Conservation (phyloP, 1,140 invertebrate species). For the Euura lappo region DNA sequence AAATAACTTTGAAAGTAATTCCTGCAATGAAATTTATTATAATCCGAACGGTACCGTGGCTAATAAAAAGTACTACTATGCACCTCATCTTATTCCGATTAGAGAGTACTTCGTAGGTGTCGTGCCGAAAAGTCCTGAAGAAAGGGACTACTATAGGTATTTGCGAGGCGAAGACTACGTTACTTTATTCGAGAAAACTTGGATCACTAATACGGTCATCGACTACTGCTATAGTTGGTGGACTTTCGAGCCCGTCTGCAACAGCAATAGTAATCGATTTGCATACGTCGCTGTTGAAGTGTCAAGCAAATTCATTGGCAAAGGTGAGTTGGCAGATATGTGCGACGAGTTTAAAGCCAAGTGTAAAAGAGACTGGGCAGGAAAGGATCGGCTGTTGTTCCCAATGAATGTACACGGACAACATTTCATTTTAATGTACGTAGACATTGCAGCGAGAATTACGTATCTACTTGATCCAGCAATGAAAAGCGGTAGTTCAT, state of each 20-base stretch:
- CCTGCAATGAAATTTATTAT: too few species aligned
- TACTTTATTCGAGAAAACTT: background rate
- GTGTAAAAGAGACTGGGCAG: background rate
- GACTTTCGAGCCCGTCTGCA: background rate
- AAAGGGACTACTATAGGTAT: background rate
- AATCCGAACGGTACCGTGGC: background rate
- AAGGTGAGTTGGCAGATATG: too few species aligned
- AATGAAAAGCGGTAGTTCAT: too few species aligned
- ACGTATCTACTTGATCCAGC: too few species aligned
- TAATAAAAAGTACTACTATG: too few species aligned
- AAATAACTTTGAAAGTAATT: too few species aligned
- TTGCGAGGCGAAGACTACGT: conserved; percentile 12
- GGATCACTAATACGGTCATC: conserved; percentile 1
- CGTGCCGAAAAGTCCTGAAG: background rate
- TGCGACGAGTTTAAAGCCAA: background rate
- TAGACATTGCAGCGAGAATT: background rate
- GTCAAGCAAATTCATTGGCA: too few species aligned
- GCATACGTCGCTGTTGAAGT: conserved; percentile 3
- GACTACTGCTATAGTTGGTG: conserved; percentile 4
- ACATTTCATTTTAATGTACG: conserved; percentile 7
- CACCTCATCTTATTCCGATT: too few species aligned
- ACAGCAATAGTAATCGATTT: background rate
- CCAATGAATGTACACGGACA: background rate
- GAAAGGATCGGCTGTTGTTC: background rate
- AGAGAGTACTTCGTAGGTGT: background rate